Base-by-base conservation (phyloP, 1,140 invertebrate genomes). In the Teleogryllus occipitalis region DNA sequence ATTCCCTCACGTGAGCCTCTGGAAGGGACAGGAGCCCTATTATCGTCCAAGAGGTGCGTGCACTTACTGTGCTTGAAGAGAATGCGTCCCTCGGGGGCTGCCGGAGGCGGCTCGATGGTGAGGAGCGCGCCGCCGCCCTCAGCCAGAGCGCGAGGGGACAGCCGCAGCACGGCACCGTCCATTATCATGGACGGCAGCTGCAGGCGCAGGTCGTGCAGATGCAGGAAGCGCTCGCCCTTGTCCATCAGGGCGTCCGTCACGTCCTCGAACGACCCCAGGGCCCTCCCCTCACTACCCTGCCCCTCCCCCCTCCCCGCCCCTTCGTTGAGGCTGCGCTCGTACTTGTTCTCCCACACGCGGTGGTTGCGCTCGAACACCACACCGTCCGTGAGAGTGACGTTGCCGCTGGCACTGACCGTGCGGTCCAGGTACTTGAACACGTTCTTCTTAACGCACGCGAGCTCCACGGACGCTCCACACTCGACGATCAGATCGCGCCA, bases 161-260 rank as follows among this genome's bases (percentile, higher is more conserved):
- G 89, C 82, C 90, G 92, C 73, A 95, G 83, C 15, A 88, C 90
- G 1, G 91, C 89, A 8, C 92, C 92, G 73, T 92, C 89, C 81
- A 94, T 93, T 74, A 90, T 88, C 74, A 90, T 88, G 77, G 92
- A 88, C 0, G 94, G 94, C 27, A 95, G 82, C 22, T 89, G 87
- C 7, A 94, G 80, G 82, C 92, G 90, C 81, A 94, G 88, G 83
- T 95, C 91, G 80, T 94, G 91, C 0, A 92, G 93, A 84, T 93
- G 91, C 7, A 94, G 85, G 83, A 95, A 95, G 81, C 91, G 90
- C 0, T 92, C 86, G 0, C 90, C 89, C 84, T 91, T 92, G 47
- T 89, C 89, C 81, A 92, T 90, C 5, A 95, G 83, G 0, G 91
- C 89, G 80, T 90, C 89, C 7, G 92, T 91, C 21, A 8, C 48